Percentiles rank a stretch among this genome's conserved stretches.
phyloP scores from a whole-genome alignment of 2,888 invertebrate genomes.

The Brachyopa scutellaris region DNA sequence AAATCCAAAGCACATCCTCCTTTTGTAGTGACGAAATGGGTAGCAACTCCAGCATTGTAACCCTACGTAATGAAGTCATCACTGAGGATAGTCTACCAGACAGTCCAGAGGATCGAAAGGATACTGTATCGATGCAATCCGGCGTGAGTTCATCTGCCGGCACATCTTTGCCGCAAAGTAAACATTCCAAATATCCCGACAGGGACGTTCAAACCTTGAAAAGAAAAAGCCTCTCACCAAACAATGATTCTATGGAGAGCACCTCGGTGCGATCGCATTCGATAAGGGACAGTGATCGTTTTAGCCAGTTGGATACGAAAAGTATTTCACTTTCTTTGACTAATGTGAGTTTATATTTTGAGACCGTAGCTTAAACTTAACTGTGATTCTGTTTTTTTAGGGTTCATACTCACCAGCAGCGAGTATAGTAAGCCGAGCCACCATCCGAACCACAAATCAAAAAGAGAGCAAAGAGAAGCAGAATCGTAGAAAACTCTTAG shows the following conservation, averaged over 20 bases:
- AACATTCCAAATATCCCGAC: constrained; percentile 79
- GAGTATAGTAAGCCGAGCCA: constrained; percentile 86
- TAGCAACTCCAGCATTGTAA: constrained; percentile 78
- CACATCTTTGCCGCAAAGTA: constrained; percentile 76
- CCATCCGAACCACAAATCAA: constrained; percentile 86
- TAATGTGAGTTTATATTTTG: constrained; percentile 76
- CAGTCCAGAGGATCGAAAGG: constrained; percentile 75
- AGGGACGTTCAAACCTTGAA: constrained; percentile 79
- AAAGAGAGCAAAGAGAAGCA: constrained; percentile 91
- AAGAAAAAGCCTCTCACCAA: constrained; percentile 75
- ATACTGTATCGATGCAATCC: constrained; percentile 79
- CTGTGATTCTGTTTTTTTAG: constrained; percentile 79
- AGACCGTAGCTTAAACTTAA: not conserved
- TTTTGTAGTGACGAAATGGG: constrained; percentile 76
- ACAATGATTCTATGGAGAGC: constrained; percentile 77
- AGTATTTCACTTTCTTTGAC: constrained; percentile 76
- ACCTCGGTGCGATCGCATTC: constrained; percentile 77
- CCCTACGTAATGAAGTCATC: constrained; percentile 78
- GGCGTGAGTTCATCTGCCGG: constrained; percentile 80
- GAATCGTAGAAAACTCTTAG: constrained; percentile 87
- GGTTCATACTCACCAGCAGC: constrained; percentile 88
- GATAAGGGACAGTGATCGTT: constrained; percentile 73
- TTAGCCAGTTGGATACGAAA: constrained; percentile 76
- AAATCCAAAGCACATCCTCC: too few species aligned
- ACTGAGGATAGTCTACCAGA: constrained; percentile 67